Evolutionary conservation across 1,140 invertebrate genomes (phyloP).

Genomic region (Sweltsa coloradensis): DNA sequence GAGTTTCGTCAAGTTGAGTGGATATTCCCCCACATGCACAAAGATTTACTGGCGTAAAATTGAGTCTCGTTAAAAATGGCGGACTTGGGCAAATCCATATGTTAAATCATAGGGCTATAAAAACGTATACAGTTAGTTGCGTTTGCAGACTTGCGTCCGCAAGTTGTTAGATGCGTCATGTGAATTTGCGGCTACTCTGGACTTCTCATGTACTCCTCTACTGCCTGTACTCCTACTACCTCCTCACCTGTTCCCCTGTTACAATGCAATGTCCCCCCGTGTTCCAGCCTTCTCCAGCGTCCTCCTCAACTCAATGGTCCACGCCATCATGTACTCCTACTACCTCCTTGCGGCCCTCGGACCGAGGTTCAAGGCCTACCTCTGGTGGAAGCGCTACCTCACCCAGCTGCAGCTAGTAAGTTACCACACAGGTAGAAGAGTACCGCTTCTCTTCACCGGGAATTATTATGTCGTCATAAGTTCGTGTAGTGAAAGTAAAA

Average conservation of each 20-base stretch:
- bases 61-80: too few relatives aligned
- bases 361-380: slow-evolving; percentile 63
- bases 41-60: too few relatives aligned
- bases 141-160: too few relatives aligned
- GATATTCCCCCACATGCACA: too few relatives aligned
- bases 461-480: neutral
- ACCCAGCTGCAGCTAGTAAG: slow-evolving; percentile 73
- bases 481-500: neutral
- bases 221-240: too few relatives aligned
- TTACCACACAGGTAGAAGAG: neutral
- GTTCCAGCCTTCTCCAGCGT: neutral
- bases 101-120: too few relatives aligned
- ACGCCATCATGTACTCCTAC: slow-evolving; percentile 78
- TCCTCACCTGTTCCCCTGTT: neutral
- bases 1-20: neutral
- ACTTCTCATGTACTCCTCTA: too few relatives aligned
- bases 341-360: slow-evolving; percentile 78
- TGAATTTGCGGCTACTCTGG: too few relatives aligned
- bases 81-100: too few relatives aligned
- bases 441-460: slow-evolving; percentile 8
- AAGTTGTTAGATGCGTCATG: too few relatives aligned
- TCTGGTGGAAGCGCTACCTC: slow-evolving; percentile 91
- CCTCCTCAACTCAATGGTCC: slow-evolving; percentile 75
- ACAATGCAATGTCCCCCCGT: neutral
- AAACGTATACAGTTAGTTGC: too few relatives aligned